phyloP scores from a whole-genome alignment of 2,797 vertebrate genomes.

The Sebastolobus alascanus region DNA sequence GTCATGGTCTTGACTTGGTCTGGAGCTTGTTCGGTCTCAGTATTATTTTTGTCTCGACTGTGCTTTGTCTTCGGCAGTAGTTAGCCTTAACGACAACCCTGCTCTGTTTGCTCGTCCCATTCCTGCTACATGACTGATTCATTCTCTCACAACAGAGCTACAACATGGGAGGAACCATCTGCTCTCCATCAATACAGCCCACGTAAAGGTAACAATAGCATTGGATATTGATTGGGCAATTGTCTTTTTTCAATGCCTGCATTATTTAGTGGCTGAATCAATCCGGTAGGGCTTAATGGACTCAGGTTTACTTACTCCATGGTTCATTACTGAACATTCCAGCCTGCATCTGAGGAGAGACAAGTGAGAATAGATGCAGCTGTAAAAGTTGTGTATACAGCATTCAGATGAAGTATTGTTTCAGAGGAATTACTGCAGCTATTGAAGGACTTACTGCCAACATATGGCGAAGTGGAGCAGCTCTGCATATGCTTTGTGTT shows the following conservation, averaged over 20 bases:
- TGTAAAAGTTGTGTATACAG: slow-evolving; percentile 28
- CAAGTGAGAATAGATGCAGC: slow-evolving; percentile 43
- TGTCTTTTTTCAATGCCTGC: slow-evolving; percentile 77
- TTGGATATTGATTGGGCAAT: slow-evolving; percentile 72
- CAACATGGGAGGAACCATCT: slow-evolving; percentile 49
- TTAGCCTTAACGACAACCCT: background rate
- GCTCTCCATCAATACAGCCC: slow-evolving; percentile 52
- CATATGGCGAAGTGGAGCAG: slow-evolving; percentile 44
- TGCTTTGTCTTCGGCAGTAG: background rate
- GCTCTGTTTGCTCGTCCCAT: background rate
- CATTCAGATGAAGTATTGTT: slow-evolving; percentile 41
- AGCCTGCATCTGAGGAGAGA: slow-evolving; percentile 37
- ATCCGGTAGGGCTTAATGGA: slow-evolving; percentile 79
- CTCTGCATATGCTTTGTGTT: slow-evolving; percentile 29
- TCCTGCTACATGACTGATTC: slow-evolving; percentile 9
- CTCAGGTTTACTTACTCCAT: slow-evolving; percentile 80
- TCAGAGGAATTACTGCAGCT: slow-evolving; percentile 37
- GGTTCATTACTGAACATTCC: slow-evolving; percentile 74
- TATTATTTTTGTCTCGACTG: background rate
- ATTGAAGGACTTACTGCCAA: slow-evolving; percentile 39
- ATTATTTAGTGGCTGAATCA: slow-evolving; percentile 82
- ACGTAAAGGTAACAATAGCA: slow-evolving; percentile 61
- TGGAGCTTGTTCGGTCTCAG: background rate
- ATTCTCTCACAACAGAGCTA: slow-evolving; percentile 28
- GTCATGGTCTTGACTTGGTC: background rate